phyloP scores from a whole-genome alignment of 2,113 vertebrate genomes.

The Anhinga rufa region DNA sequence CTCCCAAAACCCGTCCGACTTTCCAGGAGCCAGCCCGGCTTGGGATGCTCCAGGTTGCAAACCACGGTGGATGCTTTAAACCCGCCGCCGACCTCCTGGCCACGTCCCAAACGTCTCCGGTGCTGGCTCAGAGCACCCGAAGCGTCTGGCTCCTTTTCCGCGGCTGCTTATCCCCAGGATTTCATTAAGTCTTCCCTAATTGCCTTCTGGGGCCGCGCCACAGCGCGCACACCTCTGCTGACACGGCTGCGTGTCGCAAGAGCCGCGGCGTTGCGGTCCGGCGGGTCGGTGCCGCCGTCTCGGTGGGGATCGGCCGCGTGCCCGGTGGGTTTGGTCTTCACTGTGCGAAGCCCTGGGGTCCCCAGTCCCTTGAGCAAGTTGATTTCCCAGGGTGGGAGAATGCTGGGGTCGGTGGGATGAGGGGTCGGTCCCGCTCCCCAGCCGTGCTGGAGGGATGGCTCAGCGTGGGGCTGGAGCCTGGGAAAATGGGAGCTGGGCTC shows the following conservation, averaged over 20 bases:
- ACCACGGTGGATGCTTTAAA: not conserved
- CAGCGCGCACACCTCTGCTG: not conserved
- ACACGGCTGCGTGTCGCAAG: not conserved
- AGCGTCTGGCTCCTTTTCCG: not conserved
- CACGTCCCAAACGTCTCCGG: not conserved
- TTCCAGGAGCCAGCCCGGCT: not conserved
- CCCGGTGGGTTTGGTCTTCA: fast-evolving
- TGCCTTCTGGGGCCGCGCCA: not conserved
- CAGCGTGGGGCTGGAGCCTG: not conserved
- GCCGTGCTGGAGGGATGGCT: too few species aligned
- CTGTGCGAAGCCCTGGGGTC: not conserved
- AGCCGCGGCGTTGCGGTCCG: not conserved
- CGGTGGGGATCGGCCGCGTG: fast-evolving
- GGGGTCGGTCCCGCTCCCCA: fast-evolving
- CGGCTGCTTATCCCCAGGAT: not conserved
- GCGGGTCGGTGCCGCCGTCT: not conserved
- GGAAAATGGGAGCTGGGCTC: not conserved
- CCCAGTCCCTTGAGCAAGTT: fast-evolving
- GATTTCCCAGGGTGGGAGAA: not conserved
- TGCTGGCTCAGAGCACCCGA: not conserved
- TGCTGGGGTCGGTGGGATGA: not conserved
- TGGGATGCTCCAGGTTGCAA: not conserved
- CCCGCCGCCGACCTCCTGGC: not conserved
- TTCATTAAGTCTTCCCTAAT: constrained; percentile 15
- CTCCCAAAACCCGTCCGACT: not conserved